Conservation (phyloP, 2,888 invertebrate species). For the Druceiella hillmani region DNA sequence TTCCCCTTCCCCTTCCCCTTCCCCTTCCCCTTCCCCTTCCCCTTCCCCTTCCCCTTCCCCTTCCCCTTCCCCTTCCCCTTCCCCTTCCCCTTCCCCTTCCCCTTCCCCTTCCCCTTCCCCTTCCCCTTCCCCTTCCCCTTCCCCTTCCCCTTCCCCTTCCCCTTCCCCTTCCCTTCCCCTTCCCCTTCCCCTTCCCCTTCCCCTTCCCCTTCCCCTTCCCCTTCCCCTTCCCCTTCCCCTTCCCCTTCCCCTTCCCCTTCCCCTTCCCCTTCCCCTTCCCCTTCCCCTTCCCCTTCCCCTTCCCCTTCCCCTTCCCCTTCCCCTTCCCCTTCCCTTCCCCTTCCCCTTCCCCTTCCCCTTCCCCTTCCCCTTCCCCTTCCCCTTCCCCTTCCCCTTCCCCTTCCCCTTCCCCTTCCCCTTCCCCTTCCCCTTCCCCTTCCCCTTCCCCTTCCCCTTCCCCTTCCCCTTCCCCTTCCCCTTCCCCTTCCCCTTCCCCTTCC, state of each 20-base stretch:
- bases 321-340: neutral
- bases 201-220: neutral
- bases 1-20: conserved; percentile 20
- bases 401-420: neutral
- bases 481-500: neutral
- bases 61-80: conserved; percentile 22
- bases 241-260: neutral
- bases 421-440: neutral
- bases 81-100: conserved; percentile 21
- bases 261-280: neutral
- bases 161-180: neutral
- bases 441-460: neutral
- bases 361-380: neutral
- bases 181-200: neutral
- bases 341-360: neutral
- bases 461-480: neutral
- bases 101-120: conserved; percentile 21
- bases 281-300: neutral
- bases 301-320: neutral
- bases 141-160: conserved; percentile 16
- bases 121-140: conserved; percentile 21
- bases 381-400: neutral
- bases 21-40: conserved; percentile 21
- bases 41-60: conserved; percentile 22
- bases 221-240: neutral